These are phyloP conservation scores for Apostichopus japonicus DNA, from an alignment of 35 echinoderm and acorn worm species.

Conservation along the genomic window DNA sequence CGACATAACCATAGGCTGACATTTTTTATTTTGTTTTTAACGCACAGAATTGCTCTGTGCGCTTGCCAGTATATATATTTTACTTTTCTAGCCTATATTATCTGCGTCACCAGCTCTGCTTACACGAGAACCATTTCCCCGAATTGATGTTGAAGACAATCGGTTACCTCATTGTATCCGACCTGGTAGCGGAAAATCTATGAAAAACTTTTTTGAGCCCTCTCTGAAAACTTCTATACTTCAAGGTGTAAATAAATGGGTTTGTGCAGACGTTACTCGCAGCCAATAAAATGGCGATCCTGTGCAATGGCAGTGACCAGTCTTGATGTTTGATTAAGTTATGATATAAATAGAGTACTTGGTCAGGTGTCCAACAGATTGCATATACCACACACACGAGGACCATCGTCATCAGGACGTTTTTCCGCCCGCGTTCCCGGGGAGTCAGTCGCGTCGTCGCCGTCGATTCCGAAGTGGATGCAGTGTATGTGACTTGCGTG, in stretches of 20 bases:
- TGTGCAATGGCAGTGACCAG: slow-evolving; percentile 19
- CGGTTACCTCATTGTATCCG: no score
- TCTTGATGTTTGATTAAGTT: not conserved
- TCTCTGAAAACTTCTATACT: slow-evolving; percentile 29
- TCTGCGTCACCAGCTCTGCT: no score
- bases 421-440: not conserved
- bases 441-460: not conserved
- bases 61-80: no score
- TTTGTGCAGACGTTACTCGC: slow-evolving; percentile 51
- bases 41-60: no score
- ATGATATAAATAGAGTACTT: slow-evolving; percentile 23
- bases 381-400: slow-evolving; percentile 39
- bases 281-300: slow-evolving; percentile 12
- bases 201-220: slow-evolving; percentile 18
- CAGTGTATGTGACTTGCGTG: not conserved
- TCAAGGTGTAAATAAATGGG: slow-evolving; percentile 34
- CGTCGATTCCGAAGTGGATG: not conserved
- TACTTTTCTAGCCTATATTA: no score
- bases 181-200: not conserved
- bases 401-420: slow-evolving; percentile 22
- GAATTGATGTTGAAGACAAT: no score
- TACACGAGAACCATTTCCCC: no score
- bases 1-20: no score
- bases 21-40: no score
- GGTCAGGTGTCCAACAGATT: slow-evolving; percentile 39